Evolutionary conservation across 2,888 invertebrate genomes (phyloP), one percentile per base, ranked within the genome.

Genomic region (Rhamnusium bicolor): DNA sequence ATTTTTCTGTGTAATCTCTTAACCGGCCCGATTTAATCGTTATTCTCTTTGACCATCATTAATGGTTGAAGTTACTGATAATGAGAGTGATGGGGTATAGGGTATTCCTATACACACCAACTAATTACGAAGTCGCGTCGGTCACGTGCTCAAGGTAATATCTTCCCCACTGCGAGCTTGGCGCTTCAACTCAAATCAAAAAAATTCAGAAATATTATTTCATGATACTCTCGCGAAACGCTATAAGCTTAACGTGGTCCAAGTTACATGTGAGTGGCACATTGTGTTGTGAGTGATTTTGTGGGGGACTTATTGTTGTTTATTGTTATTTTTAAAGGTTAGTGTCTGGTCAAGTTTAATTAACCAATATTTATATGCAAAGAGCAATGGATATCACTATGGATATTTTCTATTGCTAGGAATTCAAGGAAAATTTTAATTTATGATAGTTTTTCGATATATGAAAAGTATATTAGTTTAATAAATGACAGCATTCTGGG

Each of bases 61-160:
- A n/a, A n/a, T n/a, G n/a, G n/a, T n/a, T n/a, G n/a, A n/a, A n/a
- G n/a, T n/a, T n/a, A n/a, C n/a, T n/a, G n/a, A n/a, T n/a, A n/a
- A n/a, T n/a, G n/a, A n/a, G n/a, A 40, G 12, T 40, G 40, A 40
- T 40, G 40, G 40, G 40, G 12, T 2, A 40, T n/a, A 12, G 32
- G 32, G 32, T n/a, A 12, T n/a, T 40, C 10, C 40, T 40, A n/a
- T 40, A 40, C n/a, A 24, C 6, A n/a, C n/a, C 40, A 40, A 5
- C n/a, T n/a, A 18, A 46, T 29, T 40, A 61, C 21, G 46, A 40
- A 29, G 29, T 69, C 53, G 46, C 56, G 68, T 58, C 58, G 53
- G 54, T 67, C 65, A 62, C 40, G 51, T 63, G 62, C 24, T 63
- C 73, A 74, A 74, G 73, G 73, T 71, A 67, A 68, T 8, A 24